A percentile compares a stretch with the other conserved stretches of the same genome.
Evolutionary conservation across 1,140 invertebrate species (phyloP).

Genomic region (Liolophura sinensis): DNA sequence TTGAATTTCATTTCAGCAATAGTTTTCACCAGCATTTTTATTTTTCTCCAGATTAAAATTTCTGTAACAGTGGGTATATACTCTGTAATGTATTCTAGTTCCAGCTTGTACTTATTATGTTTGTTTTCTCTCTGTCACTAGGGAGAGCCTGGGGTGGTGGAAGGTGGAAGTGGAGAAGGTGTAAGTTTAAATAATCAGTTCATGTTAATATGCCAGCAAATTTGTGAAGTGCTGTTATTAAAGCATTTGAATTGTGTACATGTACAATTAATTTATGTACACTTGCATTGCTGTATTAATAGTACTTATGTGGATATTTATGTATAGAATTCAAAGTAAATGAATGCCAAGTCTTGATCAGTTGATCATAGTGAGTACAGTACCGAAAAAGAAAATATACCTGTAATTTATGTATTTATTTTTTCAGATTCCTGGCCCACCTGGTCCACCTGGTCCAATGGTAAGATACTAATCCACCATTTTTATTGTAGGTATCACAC

Average conservation of each 20-base stretch:
- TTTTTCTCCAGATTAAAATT: too few species aligned
- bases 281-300: not conserved
- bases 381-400: not conserved
- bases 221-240: not conserved
- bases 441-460: slow-evolving; percentile 66
- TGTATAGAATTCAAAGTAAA: not conserved
- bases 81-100: too few species aligned
- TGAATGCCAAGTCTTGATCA: not conserved
- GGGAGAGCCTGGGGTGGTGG: slow-evolving; percentile 36
- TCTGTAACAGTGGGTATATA: too few species aligned
- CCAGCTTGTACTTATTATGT: too few species aligned
- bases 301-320: not conserved
- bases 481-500: slow-evolving; percentile 38
- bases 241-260: not conserved
- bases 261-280: not conserved
- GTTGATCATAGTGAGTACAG: not conserved
- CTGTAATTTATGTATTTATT: slow-evolving; percentile 1
- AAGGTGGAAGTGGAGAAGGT: slow-evolving; percentile 36
- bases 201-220: not conserved
- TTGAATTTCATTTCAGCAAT: too few species aligned
- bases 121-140: slow-evolving; percentile 14
- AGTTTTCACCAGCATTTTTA: too few species aligned
- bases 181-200: slow-evolving; percentile 22
- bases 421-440: slow-evolving; percentile 63
- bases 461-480: slow-evolving; percentile 56